Evolutionary conservation across 2,888 invertebrate species (phyloP).

Genomic region (Cordilura impudica): DNA sequence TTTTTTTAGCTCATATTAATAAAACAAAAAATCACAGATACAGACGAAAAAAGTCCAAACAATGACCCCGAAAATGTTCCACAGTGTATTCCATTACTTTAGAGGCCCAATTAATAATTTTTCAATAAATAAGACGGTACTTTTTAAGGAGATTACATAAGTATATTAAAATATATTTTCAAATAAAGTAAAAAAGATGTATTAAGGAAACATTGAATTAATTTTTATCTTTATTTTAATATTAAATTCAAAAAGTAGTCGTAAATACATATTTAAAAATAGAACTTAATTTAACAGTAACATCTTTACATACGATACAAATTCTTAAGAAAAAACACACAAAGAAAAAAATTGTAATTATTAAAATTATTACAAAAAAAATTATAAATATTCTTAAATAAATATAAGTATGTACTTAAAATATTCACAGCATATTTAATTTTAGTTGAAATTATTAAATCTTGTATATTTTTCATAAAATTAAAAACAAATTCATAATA

Average conservation of each 20-base stretch:
- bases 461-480: constrained; percentile 8
- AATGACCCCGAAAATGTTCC: no score
- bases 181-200: constrained; percentile 52
- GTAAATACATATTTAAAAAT: constrained; percentile 15
- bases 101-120: no score
- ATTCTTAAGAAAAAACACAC: constrained; percentile 4
- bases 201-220: constrained; percentile 52
- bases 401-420: constrained; percentile 39
- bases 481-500: background rate
- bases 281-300: constrained; percentile 4
- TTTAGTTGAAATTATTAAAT: constrained; percentile 48
- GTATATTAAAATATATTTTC: constrained; percentile 49
- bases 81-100: no score
- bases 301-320: constrained; percentile 11
- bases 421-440: constrained; percentile 59
- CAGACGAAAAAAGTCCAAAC: no score
- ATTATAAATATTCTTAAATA: constrained; percentile 8
- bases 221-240: constrained; percentile 22
- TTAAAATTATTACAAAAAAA: constrained; percentile 15
- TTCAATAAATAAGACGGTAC: constrained; percentile 1
- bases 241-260: constrained; percentile 25
- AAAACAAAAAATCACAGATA: no score
- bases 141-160: constrained; percentile 53
- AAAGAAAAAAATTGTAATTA: constrained; percentile 1
- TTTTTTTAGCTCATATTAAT: no score